phyloP scores from a whole-genome alignment of 2,797 vertebrate species.

The Pseudochromis fuscus region DNA sequence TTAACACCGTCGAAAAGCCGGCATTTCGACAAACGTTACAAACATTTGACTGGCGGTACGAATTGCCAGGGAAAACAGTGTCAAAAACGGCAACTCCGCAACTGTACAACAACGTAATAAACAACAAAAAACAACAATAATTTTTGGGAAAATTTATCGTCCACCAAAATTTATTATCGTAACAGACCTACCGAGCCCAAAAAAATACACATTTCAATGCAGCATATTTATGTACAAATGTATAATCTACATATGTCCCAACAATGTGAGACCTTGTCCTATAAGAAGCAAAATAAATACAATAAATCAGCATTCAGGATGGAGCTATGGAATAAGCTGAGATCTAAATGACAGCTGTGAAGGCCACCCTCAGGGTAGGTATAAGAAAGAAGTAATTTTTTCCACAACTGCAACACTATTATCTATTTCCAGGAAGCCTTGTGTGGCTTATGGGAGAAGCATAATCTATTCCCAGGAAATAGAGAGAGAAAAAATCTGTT shows the following conservation, averaged over 20 bases:
- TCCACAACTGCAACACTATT: conserved; percentile 48
- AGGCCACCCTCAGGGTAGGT: conserved; percentile 46
- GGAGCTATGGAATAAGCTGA: conserved; percentile 38
- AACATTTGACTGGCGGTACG: too few species aligned
- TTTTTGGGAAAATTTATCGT: too few species aligned
- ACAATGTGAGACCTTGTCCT: background rate
- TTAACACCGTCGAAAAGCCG: too few species aligned
- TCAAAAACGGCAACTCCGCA: too few species aligned
- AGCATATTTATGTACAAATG: conserved; percentile 14
- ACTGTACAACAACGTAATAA: too few species aligned
- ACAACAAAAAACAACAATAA: too few species aligned
- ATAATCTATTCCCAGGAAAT: conserved; percentile 51
- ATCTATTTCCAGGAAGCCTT: conserved; percentile 60
- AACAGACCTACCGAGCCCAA: too few species aligned
- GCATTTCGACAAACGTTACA: too few species aligned
- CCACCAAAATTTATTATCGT: too few species aligned
- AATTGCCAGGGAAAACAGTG: too few species aligned
- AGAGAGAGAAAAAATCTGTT: conserved; percentile 20
- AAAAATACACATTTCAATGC: too few species aligned
- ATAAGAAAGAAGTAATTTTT: conserved; percentile 47
- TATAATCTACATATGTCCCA: background rate
- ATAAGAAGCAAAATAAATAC: conserved; percentile 13
- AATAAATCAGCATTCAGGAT: conserved; percentile 36
- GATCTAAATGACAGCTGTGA: conserved; percentile 53
- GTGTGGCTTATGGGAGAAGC: conserved; percentile 50